Evolutionary conservation across 2,797 vertebrate genomes (phyloP), one percentile per base, ranked within the genome.

Genomic region (Cirrhinus molitorella): DNA sequence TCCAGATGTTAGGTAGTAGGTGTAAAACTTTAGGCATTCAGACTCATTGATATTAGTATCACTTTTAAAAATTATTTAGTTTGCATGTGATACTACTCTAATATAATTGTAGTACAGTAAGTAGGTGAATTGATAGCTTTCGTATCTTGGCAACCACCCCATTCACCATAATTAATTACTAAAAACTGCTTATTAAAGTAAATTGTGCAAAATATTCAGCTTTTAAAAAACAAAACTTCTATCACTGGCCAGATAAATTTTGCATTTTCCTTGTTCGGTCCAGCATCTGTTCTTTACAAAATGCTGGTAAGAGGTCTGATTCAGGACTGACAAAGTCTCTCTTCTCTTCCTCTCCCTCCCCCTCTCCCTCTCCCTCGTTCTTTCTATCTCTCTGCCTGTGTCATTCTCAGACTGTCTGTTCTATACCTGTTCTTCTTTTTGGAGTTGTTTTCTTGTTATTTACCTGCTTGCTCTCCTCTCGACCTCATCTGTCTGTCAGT

Each of bases 401-500:
- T 8, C 21, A 28, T 17, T 79, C 21, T n/a, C 34, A 70, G 8
- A 31, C 31, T 83, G 19, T 59, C 68, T 73, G 11, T n/a, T 74
- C 2, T 55, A 19, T 67, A 28, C 28, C 51, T 68, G 47, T 55
- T 28, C 21, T 73, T 53, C 37, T 34, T 53, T 67, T 67, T 59
- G 8, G 28, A 19, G 2, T 57, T 75, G 71, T 51, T 79, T 85
- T 61, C 66, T 49, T 83, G 81, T 67, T 79, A 76, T 47, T 47
- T 81, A 53, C 47, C 81, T 81, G 77, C 34, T 43, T 6, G 37
- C 63, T 68, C 16, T 43, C 23, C 28, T 43, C 40, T 51, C 61
- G 21, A 66, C 70, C 63, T 85, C 28, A 66, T 79, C 80, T 70
- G 78, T 84, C 83, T 83, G 80, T 83, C 83, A 80, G 67, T 87